Evolutionary conservation across 2,888 invertebrate species (phyloP).

Genomic region (Corythucha ciliata): DNA sequence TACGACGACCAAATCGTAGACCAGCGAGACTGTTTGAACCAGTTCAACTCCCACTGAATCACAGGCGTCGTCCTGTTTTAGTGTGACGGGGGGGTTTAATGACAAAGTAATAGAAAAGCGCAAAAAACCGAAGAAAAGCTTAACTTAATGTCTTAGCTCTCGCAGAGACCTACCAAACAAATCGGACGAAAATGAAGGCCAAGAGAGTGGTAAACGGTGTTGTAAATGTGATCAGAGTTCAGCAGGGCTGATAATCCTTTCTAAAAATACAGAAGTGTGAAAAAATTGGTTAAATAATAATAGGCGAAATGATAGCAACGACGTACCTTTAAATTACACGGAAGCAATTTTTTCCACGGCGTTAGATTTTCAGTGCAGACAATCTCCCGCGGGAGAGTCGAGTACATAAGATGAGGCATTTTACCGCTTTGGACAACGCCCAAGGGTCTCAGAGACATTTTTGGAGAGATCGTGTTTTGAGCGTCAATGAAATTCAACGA

Average conservation of each 20-base stretch:
- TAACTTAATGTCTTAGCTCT: too few relatives aligned
- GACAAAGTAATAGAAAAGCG: constrained; percentile 3
- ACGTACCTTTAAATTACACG: constrained; percentile 72
- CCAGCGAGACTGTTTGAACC: constrained; percentile 73
- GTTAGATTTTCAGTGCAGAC: constrained; percentile 98
- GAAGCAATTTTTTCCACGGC: constrained; percentile 94
- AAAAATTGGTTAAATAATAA: constrained; percentile 2
- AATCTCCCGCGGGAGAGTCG: constrained; percentile 88
- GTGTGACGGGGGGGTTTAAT: too few relatives aligned
- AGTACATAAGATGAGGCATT: constrained; percentile 56
- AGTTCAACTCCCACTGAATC: constrained; percentile 57
- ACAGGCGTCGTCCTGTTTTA: constrained; percentile 9
- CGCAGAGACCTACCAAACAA: constrained; percentile 48
- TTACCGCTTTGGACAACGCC: constrained; percentile 46
- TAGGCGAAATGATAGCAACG: constrained; percentile 5
- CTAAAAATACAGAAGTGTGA: constrained; percentile 41
- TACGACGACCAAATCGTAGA: constrained; percentile 65
- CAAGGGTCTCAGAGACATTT: constrained; percentile 68
- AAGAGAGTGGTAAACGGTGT: constrained; percentile 86
- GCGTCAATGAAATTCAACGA: constrained; percentile 88
- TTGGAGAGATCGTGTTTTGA: constrained; percentile 73
- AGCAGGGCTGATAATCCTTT: constrained; percentile 77
- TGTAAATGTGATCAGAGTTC: constrained; percentile 83
- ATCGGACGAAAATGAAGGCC: constrained; percentile 74
- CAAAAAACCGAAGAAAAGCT: too few relatives aligned